phyloP scores from a whole-genome alignment of 2,888 invertebrate genomes.

The Lithophane ornitopus region DNA sequence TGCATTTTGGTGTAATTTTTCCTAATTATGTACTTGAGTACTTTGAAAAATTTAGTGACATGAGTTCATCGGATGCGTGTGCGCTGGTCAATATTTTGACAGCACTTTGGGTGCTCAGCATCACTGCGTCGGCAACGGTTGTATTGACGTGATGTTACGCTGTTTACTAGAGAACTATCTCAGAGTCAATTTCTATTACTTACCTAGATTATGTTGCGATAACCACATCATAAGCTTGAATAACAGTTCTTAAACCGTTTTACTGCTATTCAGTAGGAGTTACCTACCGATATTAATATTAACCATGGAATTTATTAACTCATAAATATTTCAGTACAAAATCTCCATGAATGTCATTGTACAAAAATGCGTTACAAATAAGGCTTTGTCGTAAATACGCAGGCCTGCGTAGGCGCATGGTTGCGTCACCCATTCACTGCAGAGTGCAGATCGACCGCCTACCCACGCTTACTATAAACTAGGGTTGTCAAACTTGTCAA shows the following conservation, averaged over 20 bases:
- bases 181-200: neutral
- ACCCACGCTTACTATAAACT: slow-evolving; percentile 51
- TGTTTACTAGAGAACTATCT: neutral
- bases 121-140: neutral
- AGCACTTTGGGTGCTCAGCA: neutral
- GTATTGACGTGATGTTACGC: neutral
- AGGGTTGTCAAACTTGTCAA: slow-evolving; percentile 22
- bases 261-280: neutral
- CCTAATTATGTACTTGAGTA: slow-evolving; percentile 26
- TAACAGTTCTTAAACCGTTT: neutral
- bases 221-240: neutral
- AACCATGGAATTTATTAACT: slow-evolving; percentile 35
- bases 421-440: slow-evolving; percentile 81
- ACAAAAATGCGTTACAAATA: slow-evolving; percentile 73
- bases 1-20: slow-evolving; percentile 13
- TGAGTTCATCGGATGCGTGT: slow-evolving; percentile 37
- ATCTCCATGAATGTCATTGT: slow-evolving; percentile 60
- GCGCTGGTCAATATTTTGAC: slow-evolving; percentile 42
- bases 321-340: slow-evolving; percentile 43
- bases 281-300: slow-evolving; percentile 3
- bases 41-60: slow-evolving; percentile 47
- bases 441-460: slow-evolving; percentile 50
- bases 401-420: slow-evolving; percentile 68
- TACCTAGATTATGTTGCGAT: neutral
- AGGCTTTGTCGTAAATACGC: slow-evolving; percentile 73